Evolutionary conservation across 2,113 vertebrate species (phyloP), one percentile per base, ranked within the genome.

Genomic region (Crotalus horridus): DNA sequence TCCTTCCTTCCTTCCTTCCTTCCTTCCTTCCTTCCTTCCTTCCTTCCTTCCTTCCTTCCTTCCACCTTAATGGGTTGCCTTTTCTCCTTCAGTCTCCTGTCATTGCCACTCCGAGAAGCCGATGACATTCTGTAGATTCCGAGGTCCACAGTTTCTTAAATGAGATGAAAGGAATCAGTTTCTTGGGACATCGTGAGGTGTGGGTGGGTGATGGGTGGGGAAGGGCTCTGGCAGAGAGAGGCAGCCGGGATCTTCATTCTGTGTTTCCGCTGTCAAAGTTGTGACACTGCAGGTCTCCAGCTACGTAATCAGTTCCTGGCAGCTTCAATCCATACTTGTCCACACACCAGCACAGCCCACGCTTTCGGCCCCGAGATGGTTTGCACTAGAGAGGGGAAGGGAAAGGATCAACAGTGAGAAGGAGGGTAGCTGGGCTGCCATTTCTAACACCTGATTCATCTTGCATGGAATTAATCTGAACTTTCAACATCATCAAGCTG

Each of bases 261-360:
- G 98, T 98, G 89, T 98, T 99, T 97, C 98, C 98, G 97, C 98
- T 99, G 97, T 99, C 99, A 23, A 99, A 98, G 43, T 98, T 97
- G 92, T 99, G 99, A 97, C 99, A 99, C 96, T 99, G 99, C 96
- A 99, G 98, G 96, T 99, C 99, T 33, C 98, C 99, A 0, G 98
- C 98, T 13, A 98, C 98, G 92, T 98, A 99, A 97, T 99, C 99
- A 88, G 98, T 99, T 91, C 99, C 99, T 0, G 99, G 99, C 93
- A 99, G 98, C 98, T 99, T 99, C 95, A 99, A 97, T 4, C 99
- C 99, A 0, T 99, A 99, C 97, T 99, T 99, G 96, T 99, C 99
- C 97, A 99, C 99, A 0, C 99, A 99, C 99, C 99, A 99, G 98
- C 99, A 99, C 97, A 99, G 98, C 69, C 99, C 99, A 93, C 99